Base-by-base conservation (phyloP, 2,888 invertebrate species). In the Hylaea fasciaria region DNA sequence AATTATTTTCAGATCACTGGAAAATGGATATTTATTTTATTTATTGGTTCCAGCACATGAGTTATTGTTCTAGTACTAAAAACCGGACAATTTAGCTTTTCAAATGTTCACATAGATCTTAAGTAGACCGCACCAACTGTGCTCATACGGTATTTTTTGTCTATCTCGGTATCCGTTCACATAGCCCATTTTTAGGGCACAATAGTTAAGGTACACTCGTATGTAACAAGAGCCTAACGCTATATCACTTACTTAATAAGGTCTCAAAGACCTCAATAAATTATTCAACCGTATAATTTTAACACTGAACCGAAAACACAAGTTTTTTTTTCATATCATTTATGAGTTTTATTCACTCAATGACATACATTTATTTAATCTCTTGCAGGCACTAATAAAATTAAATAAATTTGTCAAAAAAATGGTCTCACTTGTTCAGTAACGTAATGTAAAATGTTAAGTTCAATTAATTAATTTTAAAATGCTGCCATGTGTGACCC, bases 151-250 rank as follows among this genome's bases (percentile, higher is more conserved):
- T 1, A 66, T 72, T 80, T 85, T 85, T 83, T 79, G 81, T 69
- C 70, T 57, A 37, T 52, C 56, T 53, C 40, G 28, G 44, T 66
- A 67, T 71, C 65, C 71, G 75, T 73, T 74, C 71, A 73, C 70
- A 73, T 77, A 66, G 73, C 62, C 81, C 83, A 87, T 84, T 88
- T 87, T 87, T 83, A 86, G 80, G 83, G 73, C 83, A 87, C 84
- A 88, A 88, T 85, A 74, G 80, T 79, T n/a, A n/a, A 72, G 22
- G 22, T 22, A 22, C 5, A 22, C 5, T 22, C 22, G 22, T 22
- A n/a, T 62, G 60, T 66, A 73, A 76, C 65, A 65, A 69, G 68
- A 57, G 60, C 49, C 62, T 56, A 59, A 61, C 40, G 53, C 63
- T 51, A 54, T 63, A 62, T 61, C 40, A 43, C 55, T 66, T 35